Conservation (phyloP, 2,888 invertebrate genomes). For the Chrysodeixis includens region DNA sequence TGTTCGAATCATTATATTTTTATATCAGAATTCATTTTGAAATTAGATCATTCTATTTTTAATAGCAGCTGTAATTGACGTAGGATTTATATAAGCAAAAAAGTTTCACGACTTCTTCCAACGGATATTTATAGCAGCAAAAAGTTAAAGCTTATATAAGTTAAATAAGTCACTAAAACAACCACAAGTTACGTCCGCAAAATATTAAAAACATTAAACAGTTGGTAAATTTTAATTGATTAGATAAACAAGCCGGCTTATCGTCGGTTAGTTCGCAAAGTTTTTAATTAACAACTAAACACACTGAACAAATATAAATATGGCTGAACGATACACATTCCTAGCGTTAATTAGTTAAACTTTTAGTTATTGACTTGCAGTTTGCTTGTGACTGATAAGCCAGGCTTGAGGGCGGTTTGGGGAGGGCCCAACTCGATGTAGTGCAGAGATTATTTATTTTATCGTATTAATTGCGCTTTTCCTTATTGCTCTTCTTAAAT, state of each 20-base stretch:
- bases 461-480: constrained; percentile 32
- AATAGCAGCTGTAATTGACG: neutral
- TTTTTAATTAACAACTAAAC: constrained; percentile 71
- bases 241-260: constrained; percentile 25
- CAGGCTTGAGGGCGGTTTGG: constrained; percentile 29
- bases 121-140: neutral
- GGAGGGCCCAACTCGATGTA: constrained; percentile 17
- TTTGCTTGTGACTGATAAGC: constrained; percentile 64
- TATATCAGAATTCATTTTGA: neutral
- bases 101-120: neutral
- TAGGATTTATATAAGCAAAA: neutral
- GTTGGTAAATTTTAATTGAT: constrained; percentile 21
- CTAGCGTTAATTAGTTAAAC: constrained; percentile 71
- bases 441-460: constrained; percentile 30
- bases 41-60: neutral
- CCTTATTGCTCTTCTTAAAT: constrained; percentile 11
- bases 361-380: constrained; percentile 72
- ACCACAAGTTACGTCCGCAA: neutral
- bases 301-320: constrained; percentile 67
- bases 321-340: constrained; percentile 52
- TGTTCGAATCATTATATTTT: neutral
- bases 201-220: constrained; percentile 5
- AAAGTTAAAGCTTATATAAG: neutral
- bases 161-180: neutral
- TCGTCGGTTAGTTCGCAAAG: constrained; percentile 30